phyloP scores from a whole-genome alignment of 1,140 invertebrate genomes.

The Calephelis virginiensis region DNA sequence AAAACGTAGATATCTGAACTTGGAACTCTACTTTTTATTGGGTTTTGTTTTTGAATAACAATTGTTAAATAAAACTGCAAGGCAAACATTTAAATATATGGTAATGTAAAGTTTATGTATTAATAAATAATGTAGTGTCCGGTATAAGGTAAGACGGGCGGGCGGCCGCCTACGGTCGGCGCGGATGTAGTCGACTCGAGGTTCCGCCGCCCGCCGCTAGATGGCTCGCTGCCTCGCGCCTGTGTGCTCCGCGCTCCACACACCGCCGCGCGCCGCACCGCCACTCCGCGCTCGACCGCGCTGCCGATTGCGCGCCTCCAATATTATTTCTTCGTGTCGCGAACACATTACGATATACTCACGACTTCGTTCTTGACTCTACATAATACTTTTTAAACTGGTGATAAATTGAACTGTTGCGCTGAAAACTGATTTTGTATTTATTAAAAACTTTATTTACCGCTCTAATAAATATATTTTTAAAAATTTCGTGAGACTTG shows the following conservation, averaged over 20 bases:
- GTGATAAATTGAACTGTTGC: constrained; percentile 16
- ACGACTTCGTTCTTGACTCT: constrained; percentile 39
- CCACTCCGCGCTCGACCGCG: constrained; percentile 73
- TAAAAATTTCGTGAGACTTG: constrained; percentile 34
- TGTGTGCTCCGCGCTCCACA: constrained; percentile 55
- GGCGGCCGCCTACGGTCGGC: constrained; percentile 31
- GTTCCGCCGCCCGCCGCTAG: constrained; percentile 62
- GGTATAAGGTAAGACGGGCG: constrained; percentile 26
- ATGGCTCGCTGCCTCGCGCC: constrained; percentile 53
- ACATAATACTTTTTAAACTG: constrained; percentile 35
- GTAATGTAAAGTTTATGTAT: constrained; percentile 14
- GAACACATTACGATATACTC: constrained; percentile 47
- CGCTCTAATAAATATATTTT: constrained; percentile 6
- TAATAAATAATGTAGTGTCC: constrained; percentile 22
- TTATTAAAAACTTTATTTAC: neutral
- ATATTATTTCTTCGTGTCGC: constrained; percentile 32
- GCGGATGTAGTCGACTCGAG: constrained; percentile 18
- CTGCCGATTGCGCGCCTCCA: constrained; percentile 65
- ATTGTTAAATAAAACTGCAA: neutral
- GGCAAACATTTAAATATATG: constrained; percentile 5
- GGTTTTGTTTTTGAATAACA: constrained; percentile 13
- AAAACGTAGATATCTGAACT: neutral
- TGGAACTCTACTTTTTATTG: neutral
- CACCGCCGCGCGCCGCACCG: constrained; percentile 54
- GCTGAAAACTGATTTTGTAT: constrained; percentile 2